A percentile compares a stretch with the other conserved stretches of the same genome.
phyloP scores from a whole-genome alignment of 92 coral and sea anemone species.

The Isaurus tuberculatus region DNA sequence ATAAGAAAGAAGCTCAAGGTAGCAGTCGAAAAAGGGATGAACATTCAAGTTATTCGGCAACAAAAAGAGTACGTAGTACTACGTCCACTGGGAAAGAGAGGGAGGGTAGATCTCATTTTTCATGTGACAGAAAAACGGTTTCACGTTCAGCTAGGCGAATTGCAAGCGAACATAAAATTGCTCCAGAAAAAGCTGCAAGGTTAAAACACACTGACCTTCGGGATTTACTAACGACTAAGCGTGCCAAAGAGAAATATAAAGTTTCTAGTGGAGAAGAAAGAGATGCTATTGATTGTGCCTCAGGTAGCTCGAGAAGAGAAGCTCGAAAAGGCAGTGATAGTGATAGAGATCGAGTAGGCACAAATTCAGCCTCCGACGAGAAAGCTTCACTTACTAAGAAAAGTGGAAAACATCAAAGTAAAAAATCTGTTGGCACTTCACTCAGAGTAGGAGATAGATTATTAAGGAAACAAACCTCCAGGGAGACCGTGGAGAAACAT shows the following conservation, averaged over 20 bases:
- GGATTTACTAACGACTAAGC: neutral
- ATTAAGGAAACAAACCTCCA: neutral
- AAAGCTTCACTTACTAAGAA: neutral
- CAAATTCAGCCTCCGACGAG: neutral
- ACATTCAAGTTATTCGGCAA: neutral
- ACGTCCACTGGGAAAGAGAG: constrained; percentile 17
- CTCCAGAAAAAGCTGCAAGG: neutral
- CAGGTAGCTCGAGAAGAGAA: neutral
- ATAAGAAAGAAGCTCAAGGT: neutral
- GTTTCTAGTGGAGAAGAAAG: neutral
- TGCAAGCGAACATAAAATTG: neutral
- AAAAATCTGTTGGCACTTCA: neutral
- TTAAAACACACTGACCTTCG: neutral
- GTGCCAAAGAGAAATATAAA: neutral
- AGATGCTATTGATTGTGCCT: neutral
- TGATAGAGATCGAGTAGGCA: neutral
- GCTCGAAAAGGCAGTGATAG: neutral
- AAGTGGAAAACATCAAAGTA: neutral
- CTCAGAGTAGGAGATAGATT: neutral
- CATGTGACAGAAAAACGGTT: neutral
- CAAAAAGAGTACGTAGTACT: neutral
- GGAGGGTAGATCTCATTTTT: neutral
- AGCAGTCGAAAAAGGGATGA: neutral
- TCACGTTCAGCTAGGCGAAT: neutral
- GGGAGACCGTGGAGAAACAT: neutral